Evolutionary conservation across 2,888 invertebrate species (phyloP), one percentile per base, ranked within the genome.

Genomic region (Stenolophus ochropezus): DNA sequence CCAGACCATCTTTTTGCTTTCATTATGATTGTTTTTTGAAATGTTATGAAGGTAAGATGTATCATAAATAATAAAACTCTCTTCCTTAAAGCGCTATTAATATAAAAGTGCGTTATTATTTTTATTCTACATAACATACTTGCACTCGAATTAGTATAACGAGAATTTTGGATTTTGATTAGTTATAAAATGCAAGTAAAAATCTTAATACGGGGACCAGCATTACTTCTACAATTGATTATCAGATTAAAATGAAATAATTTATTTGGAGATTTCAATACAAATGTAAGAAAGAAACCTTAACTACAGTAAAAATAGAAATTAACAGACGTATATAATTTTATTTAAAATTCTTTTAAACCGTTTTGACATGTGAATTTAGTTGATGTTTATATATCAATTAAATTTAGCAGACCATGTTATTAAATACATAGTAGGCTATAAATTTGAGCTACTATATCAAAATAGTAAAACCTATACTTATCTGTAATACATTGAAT

Each of bases 381-480:
- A 61, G 25, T 4, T 61, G 61, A 61, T 61, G 61, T 61, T 61
- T 61, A 61, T 61, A 25, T 61, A 61, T 61, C 61, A 61, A 61
- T 61, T 61, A 61, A 61, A 14, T 61, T 25, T 23, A 25, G n/a
- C 61, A 4, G 23, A 61, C 11, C 25, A n/a, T 61, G n/a, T 61
- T 23, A 61, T 61, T 61, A 61, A 25, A 42, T 42, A 42, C 33
- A 42, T 8, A 14, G 61, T 21, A 23, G 14, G 25, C 23, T 14
- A 61, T 61, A 61, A 61, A 61, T 61, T 61, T 61, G 11, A 23
- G 23, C 14, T 56, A 56, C 56, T 61, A 25, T 61, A 61, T 25
- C 25, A 61, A 61, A 61, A 25, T 61, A 61, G n/a, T n/a, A 61
- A 25, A 61, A 61, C 61, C 61, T 61, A 61, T 61, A 61, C 61